These are phyloP conservation scores for Erebia aethiops DNA, from an alignment of 2,888 invertebrate genomes.

Conservation along the genomic window DNA sequence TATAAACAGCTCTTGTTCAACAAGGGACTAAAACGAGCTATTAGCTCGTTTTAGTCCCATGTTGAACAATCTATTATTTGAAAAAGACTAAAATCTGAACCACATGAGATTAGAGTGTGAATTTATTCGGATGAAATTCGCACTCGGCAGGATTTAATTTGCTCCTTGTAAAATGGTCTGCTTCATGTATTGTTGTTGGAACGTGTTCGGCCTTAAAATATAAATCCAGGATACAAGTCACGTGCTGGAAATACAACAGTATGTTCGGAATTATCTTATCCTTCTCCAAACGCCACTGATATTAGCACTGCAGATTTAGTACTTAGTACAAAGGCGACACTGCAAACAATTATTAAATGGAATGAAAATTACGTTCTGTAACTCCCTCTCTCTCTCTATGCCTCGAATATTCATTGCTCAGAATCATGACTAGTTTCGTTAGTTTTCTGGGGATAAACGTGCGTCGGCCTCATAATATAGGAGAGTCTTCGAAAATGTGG, in stretches of 20 bases:
- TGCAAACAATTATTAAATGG: not conserved
- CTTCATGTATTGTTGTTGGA: constrained; percentile 26
- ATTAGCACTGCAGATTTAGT: constrained; percentile 21
- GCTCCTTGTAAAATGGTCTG: constrained; percentile 24
- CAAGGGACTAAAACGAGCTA: too few species aligned
- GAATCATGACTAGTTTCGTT: too few species aligned
- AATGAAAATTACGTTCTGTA: not conserved
- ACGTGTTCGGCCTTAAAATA: constrained; percentile 23
- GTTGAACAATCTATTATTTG: not conserved
- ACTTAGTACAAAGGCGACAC: constrained; percentile 3
- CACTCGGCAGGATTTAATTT: constrained; percentile 26
- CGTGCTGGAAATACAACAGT: constrained; percentile 27
- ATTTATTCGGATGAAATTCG: constrained; percentile 22
- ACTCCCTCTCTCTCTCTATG: too few species aligned
- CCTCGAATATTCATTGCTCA: not conserved
- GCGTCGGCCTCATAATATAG: too few species aligned
- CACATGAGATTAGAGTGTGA: constrained; percentile 17
- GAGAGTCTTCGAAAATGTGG: too few species aligned
- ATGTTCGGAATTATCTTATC: constrained; percentile 26
- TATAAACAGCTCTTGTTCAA: too few species aligned
- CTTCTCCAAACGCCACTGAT: constrained; percentile 8
- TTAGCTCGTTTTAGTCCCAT: too few species aligned
- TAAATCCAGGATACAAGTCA: constrained; percentile 20
- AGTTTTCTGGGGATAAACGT: too few species aligned
- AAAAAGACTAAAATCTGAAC: constrained; percentile 11